Percentiles rank a stretch among this genome's conserved stretches.
Evolutionary conservation across 2,797 vertebrate species (phyloP).

Genomic region (Neostethus bicornis): DNA sequence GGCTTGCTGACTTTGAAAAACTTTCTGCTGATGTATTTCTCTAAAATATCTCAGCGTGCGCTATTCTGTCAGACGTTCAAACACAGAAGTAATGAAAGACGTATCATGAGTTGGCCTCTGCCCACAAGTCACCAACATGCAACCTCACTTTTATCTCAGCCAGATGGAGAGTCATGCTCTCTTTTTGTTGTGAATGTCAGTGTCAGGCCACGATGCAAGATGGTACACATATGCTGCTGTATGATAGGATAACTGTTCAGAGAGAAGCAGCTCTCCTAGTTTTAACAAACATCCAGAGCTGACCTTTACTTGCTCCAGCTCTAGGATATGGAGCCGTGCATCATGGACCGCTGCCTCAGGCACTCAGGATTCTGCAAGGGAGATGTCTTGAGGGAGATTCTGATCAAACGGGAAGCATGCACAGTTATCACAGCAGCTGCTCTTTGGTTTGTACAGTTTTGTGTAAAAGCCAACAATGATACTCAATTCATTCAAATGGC

Average conservation of each 20-base stretch:
- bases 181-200: constrained; percentile 57
- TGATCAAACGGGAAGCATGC: constrained; percentile 68
- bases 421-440: constrained; percentile 72
- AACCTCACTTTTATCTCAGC: constrained; percentile 44
- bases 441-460: constrained; percentile 70
- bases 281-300: constrained; percentile 72
- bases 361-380: constrained; percentile 67
- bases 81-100: constrained; percentile 63
- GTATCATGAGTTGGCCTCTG: constrained; percentile 41
- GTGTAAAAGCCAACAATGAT: constrained; percentile 60
- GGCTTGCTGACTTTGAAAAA: constrained; percentile 70
- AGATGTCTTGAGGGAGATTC: constrained; percentile 67
- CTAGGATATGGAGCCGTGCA: constrained; percentile 72
- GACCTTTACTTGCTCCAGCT: constrained; percentile 77
- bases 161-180: constrained; percentile 12
- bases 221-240: constrained; percentile 52
- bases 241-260: constrained; percentile 65
- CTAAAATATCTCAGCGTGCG: constrained; percentile 67
- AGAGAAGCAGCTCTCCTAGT: constrained; percentile 60
- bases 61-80: constrained; percentile 62
- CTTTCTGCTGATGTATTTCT: constrained; percentile 64
- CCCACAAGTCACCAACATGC: constrained; percentile 36
- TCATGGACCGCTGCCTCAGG: constrained; percentile 75
- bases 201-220: constrained; percentile 36
- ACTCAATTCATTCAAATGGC: constrained; percentile 33